These are phyloP conservation scores for Prosopocoilus inquinatus DNA, from an alignment of 2,888 invertebrate genomes.

Conservation along the genomic window DNA sequence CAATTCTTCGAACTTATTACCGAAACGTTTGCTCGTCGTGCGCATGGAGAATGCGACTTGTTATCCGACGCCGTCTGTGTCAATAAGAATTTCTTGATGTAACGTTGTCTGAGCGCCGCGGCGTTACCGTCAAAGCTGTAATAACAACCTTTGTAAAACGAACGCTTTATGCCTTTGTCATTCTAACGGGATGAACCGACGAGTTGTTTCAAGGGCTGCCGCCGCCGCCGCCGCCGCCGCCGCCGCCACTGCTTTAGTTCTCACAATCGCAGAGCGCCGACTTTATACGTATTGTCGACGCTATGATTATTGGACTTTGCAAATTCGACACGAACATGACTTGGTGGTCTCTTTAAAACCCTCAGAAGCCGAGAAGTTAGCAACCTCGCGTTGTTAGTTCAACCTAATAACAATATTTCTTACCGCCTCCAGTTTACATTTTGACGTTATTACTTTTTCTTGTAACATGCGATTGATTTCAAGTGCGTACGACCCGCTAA, in stretches of 20 bases:
- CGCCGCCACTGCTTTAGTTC: not conserved
- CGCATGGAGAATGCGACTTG: conserved; percentile 11
- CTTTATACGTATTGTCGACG: conserved; percentile 5
- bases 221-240: too few species aligned
- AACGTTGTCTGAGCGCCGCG: conserved; percentile 14
- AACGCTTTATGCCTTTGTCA: conserved; percentile 1
- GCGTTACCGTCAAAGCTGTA: conserved; percentile 13
- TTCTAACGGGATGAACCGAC: conserved; percentile 4
- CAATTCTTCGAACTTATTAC: too few species aligned
- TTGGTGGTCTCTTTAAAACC: too few species aligned
- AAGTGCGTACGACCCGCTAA: too few species aligned
- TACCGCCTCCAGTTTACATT: too few species aligned
- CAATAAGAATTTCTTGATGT: conserved; percentile 12
- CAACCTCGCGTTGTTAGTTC: too few species aligned
- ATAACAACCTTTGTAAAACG: conserved; percentile 10
- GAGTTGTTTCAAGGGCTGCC: not conserved
- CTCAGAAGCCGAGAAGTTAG: too few species aligned
- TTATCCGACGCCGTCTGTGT: conserved; percentile 13
- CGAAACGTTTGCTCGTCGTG: too few species aligned
- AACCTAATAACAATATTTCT: too few species aligned
- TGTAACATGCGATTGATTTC: too few species aligned
- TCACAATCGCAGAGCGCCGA: not conserved
- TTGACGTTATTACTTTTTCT: too few species aligned
- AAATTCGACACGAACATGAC: too few species aligned
- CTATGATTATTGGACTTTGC: conserved; percentile 8